Evolutionary conservation across 1,140 invertebrate genomes (phyloP).

Genomic region (Rhynchophorus ferrugineus): DNA sequence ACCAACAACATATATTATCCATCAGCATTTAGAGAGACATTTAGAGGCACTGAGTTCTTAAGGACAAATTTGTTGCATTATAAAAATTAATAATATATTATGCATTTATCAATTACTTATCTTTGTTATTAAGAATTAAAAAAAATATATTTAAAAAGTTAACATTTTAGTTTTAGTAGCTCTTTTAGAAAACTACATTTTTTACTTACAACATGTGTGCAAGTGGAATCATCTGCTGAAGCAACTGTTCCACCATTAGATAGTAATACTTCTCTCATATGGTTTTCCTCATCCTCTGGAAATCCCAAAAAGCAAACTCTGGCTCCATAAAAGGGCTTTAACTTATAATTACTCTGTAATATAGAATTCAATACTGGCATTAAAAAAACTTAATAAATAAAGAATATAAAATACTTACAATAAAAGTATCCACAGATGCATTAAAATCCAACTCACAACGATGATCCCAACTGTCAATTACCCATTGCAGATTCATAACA

Average conservation of each 20-base stretch:
- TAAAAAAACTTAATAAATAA: slow-evolving; percentile 1
- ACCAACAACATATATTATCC: background rate
- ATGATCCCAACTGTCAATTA: slow-evolving; percentile 72
- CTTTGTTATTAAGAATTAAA: too few relatives aligned
- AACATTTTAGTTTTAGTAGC: too few relatives aligned
- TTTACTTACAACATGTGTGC: slow-evolving; percentile 85
- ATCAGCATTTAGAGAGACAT: background rate
- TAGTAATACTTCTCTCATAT: slow-evolving; percentile 83
- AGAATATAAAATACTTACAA: slow-evolving; percentile 49
- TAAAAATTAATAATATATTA: too few relatives aligned
- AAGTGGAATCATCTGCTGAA: slow-evolving; percentile 67
- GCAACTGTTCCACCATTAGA: slow-evolving; percentile 76
- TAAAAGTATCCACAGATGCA: slow-evolving; percentile 58
- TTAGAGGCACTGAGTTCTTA: too few relatives aligned
- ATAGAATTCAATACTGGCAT: background rate
- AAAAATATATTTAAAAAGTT: too few relatives aligned
- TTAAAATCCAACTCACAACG: slow-evolving; percentile 59
- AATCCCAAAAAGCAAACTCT: slow-evolving; percentile 85
- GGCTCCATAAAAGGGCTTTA: slow-evolving; percentile 83
- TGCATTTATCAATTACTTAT: too few relatives aligned
- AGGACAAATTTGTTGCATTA: too few relatives aligned
- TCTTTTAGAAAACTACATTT: too few relatives aligned
- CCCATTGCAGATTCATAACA: slow-evolving; percentile 82
- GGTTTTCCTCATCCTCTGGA: slow-evolving; percentile 74
- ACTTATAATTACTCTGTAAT: slow-evolving; percentile 56